These are phyloP conservation scores for Bombus terrestris DNA, from an alignment of 1,140 invertebrate genomes.

Conservation along the genomic window DNA sequence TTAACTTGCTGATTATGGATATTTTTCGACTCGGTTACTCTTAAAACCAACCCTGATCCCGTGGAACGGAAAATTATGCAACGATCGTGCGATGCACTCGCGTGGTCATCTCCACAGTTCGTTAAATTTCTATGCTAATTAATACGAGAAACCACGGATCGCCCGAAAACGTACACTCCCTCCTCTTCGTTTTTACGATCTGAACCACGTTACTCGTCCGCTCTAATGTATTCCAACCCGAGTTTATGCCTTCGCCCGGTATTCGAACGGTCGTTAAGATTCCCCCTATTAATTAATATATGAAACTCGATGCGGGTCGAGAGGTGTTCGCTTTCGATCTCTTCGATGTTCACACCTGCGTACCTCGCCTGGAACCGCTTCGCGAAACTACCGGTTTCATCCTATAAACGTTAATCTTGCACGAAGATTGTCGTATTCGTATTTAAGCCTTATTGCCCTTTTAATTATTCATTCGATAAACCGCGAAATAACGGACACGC, in stretches of 20 bases:
- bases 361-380: not conserved
- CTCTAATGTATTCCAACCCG: not conserved
- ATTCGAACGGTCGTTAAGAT: constrained; percentile 20
- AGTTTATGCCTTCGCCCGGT: not conserved
- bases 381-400: not conserved
- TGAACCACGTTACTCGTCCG: not conserved
- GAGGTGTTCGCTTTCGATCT: not conserved
- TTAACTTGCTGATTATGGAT: too few species aligned
- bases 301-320: constrained; percentile 15
- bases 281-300: constrained; percentile 13
- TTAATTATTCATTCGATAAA: not conserved
- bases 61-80: constrained; percentile 27
- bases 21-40: too few species aligned
- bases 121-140: constrained; percentile 36
- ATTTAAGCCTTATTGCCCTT: not conserved
- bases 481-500: not conserved
- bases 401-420: not conserved
- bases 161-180: not conserved
- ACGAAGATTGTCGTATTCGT: too few species aligned
- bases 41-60: not conserved
- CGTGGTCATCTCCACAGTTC: constrained; percentile 4
- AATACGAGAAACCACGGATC: constrained; percentile 1
- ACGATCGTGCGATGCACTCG: not conserved
- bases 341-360: constrained; percentile 8
- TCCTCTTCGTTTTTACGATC: not conserved